A percentile compares a stretch with the other conserved stretches of the same genome.
Conservation (phyloP, 1,140 invertebrate species). For the Apis mellifera region DNA sequence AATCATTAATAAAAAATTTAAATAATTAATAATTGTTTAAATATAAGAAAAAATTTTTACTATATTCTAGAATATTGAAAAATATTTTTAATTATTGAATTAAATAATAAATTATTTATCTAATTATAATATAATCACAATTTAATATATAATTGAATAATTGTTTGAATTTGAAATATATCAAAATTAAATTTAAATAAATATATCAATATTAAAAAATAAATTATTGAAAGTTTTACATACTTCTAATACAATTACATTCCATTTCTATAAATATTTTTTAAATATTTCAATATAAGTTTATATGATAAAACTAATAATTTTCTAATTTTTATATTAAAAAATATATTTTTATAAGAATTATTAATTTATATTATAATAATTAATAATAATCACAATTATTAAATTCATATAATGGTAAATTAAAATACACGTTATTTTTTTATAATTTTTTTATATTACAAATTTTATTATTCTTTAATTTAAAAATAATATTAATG, state of each 20-base stretch:
- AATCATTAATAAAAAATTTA: neutral
- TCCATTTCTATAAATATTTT: too few species aligned
- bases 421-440: neutral
- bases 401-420: neutral
- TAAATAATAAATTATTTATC: too few species aligned
- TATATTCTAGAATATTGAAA: neutral
- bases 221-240: too few species aligned
- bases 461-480: neutral
- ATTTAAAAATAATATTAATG: conserved; percentile 3
- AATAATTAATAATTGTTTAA: neutral
- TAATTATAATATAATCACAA: neutral
- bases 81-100: neutral
- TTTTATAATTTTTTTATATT: neutral
- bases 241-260: too few species aligned
- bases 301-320: neutral
- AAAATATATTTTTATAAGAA: neutral
- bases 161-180: neutral
- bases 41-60: neutral
- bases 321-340: neutral
- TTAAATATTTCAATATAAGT: too few species aligned
- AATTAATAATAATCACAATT: too few species aligned
- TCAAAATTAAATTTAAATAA: neutral
- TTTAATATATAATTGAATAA: neutral
- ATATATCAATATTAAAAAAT: neutral
- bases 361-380: neutral